Conservation (phyloP, 2,797 vertebrate species). For the Myoxocephalus aenaeus region DNA sequence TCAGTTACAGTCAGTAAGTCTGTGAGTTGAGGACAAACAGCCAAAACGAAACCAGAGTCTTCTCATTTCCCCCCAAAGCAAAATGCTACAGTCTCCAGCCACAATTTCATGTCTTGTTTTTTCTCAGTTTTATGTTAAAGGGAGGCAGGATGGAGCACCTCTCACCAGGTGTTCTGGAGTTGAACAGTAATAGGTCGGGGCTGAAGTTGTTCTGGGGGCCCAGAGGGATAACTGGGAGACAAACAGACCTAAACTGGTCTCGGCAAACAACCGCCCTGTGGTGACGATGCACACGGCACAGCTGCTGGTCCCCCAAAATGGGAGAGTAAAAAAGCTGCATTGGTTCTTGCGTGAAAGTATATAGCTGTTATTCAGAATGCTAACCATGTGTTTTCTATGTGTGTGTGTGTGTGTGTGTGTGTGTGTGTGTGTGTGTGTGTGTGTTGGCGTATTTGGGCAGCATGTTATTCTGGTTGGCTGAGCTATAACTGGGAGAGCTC, state of each 20-base stretch:
- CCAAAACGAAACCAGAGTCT: slow-evolving; percentile 22
- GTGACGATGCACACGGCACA: slow-evolving; percentile 64
- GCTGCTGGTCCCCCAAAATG: slow-evolving; percentile 66
- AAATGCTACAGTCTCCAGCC: not conserved
- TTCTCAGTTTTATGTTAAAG: slow-evolving; percentile 28
- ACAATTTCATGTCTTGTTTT: not conserved
- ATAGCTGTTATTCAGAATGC: slow-evolving; percentile 64
- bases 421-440: slow-evolving; percentile 5
- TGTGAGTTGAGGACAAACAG: not conserved
- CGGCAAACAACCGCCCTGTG: slow-evolving; percentile 72
- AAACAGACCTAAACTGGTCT: slow-evolving; percentile 74
- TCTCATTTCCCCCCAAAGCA: not conserved
- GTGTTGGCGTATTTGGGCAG: slow-evolving; percentile 52
- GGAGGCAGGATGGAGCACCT: not conserved
- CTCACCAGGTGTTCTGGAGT: slow-evolving; percentile 20
- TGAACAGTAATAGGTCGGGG: slow-evolving; percentile 35
- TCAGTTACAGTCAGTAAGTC: slow-evolving; percentile 9
- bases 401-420: slow-evolving; percentile 12
- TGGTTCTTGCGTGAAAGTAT: slow-evolving; percentile 63
- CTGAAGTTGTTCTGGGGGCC: slow-evolving; percentile 43
- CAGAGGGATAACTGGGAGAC: slow-evolving; percentile 40
- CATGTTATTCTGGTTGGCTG: slow-evolving; percentile 75
- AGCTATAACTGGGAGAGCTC: slow-evolving; percentile 68
- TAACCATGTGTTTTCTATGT: slow-evolving; percentile 60
- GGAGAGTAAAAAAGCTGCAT: slow-evolving; percentile 46